These are phyloP conservation scores for Kryphioiulus occultus DNA, from an alignment of 2,888 invertebrate genomes.

Conservation along the genomic window DNA sequence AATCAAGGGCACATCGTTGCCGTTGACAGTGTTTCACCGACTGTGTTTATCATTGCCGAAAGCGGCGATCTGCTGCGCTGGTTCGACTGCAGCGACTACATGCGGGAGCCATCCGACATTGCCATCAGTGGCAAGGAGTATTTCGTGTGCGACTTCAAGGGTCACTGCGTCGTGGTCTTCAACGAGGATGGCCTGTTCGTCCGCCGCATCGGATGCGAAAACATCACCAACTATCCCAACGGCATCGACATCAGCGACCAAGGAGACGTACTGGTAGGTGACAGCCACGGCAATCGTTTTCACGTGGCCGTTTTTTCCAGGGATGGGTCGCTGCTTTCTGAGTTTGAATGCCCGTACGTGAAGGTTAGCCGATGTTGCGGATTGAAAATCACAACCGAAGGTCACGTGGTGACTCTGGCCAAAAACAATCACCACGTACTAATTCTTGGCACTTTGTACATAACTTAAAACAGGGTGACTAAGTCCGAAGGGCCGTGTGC, in stretches of 20 bases:
- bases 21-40: slow-evolving; percentile 96
- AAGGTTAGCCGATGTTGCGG: slow-evolving; percentile 99
- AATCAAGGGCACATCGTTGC: slow-evolving; percentile 92
- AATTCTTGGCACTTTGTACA: slow-evolving; percentile 92
- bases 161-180: slow-evolving; percentile 96
- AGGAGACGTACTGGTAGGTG: slow-evolving; percentile 94
- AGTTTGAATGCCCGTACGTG: slow-evolving; percentile 96
- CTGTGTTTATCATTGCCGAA: slow-evolving; percentile 92
- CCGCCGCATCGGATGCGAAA: slow-evolving; percentile 93
- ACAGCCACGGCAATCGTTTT: slow-evolving; percentile 97
- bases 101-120: slow-evolving; percentile 97
- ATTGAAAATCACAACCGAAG: slow-evolving; percentile 95
- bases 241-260: slow-evolving; percentile 98
- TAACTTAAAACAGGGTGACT: slow-evolving; percentile 69
- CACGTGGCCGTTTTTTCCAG: slow-evolving; percentile 95
- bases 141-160: slow-evolving; percentile 98
- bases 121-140: slow-evolving; percentile 92
- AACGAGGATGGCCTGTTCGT: slow-evolving; percentile 90
- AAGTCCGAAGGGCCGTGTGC: neutral
- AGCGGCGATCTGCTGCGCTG: slow-evolving; percentile 90
- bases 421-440: slow-evolving; percentile 99
- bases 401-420: slow-evolving; percentile 93
- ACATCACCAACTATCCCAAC: slow-evolving; percentile 95
- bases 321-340: slow-evolving; percentile 84
- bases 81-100: slow-evolving; percentile 98